Percentiles rank a stretch among this genome's conserved stretches.
Evolutionary conservation across 2,888 invertebrate species (phyloP).

Genomic region (Yponomeuta plumbellus): DNA sequence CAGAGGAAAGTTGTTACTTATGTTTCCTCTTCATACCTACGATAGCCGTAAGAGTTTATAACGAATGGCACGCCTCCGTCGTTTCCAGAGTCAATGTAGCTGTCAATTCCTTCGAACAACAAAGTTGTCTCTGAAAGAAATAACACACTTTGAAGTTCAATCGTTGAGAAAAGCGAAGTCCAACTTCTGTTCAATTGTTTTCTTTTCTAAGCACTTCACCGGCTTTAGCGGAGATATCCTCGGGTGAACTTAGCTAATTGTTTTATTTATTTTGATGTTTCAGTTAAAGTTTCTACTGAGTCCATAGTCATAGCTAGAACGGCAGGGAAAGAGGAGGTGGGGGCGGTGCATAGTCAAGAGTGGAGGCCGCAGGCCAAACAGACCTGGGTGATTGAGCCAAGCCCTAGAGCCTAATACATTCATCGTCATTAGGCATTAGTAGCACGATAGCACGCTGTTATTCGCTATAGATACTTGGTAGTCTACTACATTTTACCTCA

Average conservation of each 20-base stretch:
- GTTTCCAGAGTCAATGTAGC: constrained; percentile 46
- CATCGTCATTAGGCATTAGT: too few species aligned
- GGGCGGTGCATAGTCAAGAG: too few species aligned
- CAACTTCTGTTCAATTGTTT: constrained; percentile 57
- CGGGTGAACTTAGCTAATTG: constrained; percentile 8
- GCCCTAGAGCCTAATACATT: too few species aligned
- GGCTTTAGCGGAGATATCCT: constrained; percentile 15
- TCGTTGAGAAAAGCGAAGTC: constrained; percentile 54
- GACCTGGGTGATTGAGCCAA: too few species aligned
- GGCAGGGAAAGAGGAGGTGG: background rate
- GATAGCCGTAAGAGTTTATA: constrained; percentile 8
- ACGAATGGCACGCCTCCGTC: constrained; percentile 25
- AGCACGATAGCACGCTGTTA: too few species aligned
- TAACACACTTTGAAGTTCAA: constrained; percentile 71
- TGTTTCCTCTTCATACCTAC: background rate
- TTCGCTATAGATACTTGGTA: too few species aligned
- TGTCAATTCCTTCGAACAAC: constrained; percentile 49
- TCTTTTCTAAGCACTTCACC: constrained; percentile 51
- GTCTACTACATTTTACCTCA: too few species aligned
- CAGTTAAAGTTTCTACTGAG: background rate
- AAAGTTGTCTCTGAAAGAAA: constrained; percentile 56
- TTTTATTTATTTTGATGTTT: constrained; percentile 10
- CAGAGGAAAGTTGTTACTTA: background rate
- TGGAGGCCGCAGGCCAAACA: too few species aligned
- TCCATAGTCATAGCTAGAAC: background rate